These are phyloP conservation scores for Cephus pulcher DNA, from an alignment of 2,888 invertebrate genomes.

Conservation along the genomic window DNA sequence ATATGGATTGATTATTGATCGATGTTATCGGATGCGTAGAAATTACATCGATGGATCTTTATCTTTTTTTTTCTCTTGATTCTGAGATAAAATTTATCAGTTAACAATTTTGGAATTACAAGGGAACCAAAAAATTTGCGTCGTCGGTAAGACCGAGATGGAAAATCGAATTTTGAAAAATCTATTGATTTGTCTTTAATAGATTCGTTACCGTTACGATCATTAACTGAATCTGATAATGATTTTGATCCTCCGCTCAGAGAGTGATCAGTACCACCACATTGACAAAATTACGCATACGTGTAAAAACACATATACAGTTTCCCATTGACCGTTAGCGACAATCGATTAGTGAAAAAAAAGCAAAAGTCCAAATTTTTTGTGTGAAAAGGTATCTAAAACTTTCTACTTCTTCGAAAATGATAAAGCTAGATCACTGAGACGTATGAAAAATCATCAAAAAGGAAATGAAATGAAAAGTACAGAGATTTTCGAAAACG, in stretches of 20 bases:
- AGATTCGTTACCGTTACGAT: not conserved
- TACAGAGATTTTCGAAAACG: slow-evolving; percentile 17
- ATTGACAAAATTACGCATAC: not conserved
- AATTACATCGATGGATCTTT: not conserved
- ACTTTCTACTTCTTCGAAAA: too few relatives aligned
- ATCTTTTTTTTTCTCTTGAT: not conserved
- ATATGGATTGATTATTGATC: slow-evolving; percentile 19
- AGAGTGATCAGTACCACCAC: not conserved
- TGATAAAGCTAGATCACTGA: too few relatives aligned
- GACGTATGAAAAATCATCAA: too few relatives aligned
- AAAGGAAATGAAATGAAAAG: slow-evolving; percentile 16
- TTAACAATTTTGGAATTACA: not conserved
- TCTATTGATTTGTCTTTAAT: not conserved
- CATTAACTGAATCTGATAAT: not conserved
- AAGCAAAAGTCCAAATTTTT: too few relatives aligned
- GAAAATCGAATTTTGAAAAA: not conserved
- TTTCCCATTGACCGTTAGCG: not conserved
- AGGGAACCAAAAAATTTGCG: not conserved
- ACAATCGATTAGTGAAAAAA: not conserved
- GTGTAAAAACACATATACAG: not conserved
- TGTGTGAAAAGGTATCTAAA: too few relatives aligned
- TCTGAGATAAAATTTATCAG: not conserved
- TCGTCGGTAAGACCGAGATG: not conserved
- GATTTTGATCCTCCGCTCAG: not conserved
- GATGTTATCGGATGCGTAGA: slow-evolving; percentile 10